Percentiles rank a stretch among this genome's conserved stretches.
phyloP scores from a whole-genome alignment of 1,140 invertebrate genomes.

The Drosophila lowei region DNA sequence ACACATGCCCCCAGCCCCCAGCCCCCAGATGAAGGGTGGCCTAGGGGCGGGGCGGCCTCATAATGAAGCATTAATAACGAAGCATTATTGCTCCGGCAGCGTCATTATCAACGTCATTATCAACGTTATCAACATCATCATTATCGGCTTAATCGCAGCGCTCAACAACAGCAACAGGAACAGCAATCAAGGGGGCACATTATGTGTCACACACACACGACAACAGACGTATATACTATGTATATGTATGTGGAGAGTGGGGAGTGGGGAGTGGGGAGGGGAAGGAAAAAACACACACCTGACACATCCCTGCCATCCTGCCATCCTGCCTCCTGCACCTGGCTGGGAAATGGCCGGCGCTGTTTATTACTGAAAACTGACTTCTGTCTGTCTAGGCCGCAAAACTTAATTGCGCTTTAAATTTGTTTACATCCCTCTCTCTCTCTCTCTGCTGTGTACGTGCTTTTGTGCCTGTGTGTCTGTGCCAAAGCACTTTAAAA shows the following conservation, averaged over 20 bases:
- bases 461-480: no score
- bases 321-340: no score
- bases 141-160: slow-evolving; percentile 50
- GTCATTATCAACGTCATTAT: slow-evolving; percentile 37
- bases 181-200: slow-evolving; percentile 26
- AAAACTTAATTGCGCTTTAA: slow-evolving; percentile 63
- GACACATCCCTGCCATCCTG: not conserved
- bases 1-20: no score
- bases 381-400: slow-evolving; percentile 49
- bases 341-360: slow-evolving; percentile 22
- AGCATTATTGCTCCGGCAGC: slow-evolving; percentile 17
- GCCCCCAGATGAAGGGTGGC: not conserved
- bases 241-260: not conserved
- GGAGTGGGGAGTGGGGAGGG: not conserved
- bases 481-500: no score
- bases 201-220: slow-evolving; percentile 9
- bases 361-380: slow-evolving; percentile 34
- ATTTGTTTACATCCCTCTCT: slow-evolving; percentile 19
- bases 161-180: slow-evolving; percentile 21
- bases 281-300: slow-evolving; percentile 4
- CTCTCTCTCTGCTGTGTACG: not conserved
- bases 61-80: slow-evolving; percentile 51
- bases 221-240: not conserved
- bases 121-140: slow-evolving; percentile 47
- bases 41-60: slow-evolving; percentile 12